Percentiles rank a stretch among this genome's conserved stretches.
phyloP scores from a whole-genome alignment of 37 sponge, comb jelly and placozoan genomes.

The Lycopodina hypogea region DNA sequence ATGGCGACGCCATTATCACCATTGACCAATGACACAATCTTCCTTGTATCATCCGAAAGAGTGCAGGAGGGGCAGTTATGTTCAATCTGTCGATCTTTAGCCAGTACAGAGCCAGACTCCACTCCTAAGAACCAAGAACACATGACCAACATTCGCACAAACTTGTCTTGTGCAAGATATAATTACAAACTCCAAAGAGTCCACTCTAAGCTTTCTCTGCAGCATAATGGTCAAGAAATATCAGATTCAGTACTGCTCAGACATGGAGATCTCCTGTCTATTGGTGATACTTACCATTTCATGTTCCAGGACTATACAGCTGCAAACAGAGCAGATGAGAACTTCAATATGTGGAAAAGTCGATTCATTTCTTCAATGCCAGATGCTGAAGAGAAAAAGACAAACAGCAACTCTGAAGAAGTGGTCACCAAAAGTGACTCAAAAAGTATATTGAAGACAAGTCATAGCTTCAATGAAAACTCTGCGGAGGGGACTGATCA shows the following conservation, averaged over 20 bases:
- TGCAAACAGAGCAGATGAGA: neutral
- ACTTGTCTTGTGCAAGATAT: neutral
- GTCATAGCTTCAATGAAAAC: too few species aligned
- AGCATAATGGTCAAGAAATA: conserved; percentile 31
- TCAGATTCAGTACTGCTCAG: conserved; percentile 5
- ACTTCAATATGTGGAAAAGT: too few species aligned
- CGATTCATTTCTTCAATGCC: too few species aligned
- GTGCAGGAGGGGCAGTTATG: neutral
- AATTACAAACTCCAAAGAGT: neutral
- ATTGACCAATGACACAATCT: neutral
- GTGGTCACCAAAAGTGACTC: too few species aligned
- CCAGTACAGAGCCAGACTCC: neutral
- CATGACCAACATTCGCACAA: neutral
- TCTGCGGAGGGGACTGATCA: too few species aligned
- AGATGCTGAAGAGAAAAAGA: too few species aligned
- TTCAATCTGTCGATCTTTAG: neutral
- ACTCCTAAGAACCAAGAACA: neutral
- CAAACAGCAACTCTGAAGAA: too few species aligned
- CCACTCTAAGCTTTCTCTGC: neutral
- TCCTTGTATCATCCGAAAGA: conserved; percentile 6
- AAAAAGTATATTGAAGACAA: too few species aligned
- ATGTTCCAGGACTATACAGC: conserved; percentile 55
- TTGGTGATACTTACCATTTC: conserved; percentile 43
- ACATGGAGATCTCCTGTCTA: conserved; percentile 53
- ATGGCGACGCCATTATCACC: too few species aligned